Percentiles rank a stretch among this genome's conserved stretches.
Evolutionary conservation across 2,888 invertebrate genomes (phyloP).

Genomic region (Acronicta alni): DNA sequence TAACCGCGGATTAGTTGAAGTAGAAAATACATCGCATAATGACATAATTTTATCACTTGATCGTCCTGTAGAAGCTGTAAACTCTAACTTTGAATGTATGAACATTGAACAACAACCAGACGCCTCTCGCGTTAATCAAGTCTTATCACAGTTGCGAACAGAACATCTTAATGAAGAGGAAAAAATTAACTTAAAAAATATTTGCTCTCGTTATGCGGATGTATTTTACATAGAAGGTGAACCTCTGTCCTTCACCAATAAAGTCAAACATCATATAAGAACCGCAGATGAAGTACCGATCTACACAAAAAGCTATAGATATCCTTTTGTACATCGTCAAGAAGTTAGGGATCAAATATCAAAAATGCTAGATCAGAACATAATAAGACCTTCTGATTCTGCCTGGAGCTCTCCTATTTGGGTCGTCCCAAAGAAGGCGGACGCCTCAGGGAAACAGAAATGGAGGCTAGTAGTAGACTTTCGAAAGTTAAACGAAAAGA

Average conservation of each 20-base stretch:
- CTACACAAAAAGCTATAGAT: no score
- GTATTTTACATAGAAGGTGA: no score
- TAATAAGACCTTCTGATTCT: no score
- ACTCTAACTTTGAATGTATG: background rate
- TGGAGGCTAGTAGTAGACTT: conserved; percentile 12
- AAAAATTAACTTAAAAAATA: background rate
- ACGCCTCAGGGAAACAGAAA: conserved; percentile 7
- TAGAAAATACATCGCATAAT: conserved; percentile 2
- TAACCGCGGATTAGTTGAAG: conserved; percentile 3
- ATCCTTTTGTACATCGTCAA: no score
- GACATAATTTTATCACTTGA: conserved; percentile 17
- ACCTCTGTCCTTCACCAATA: no score
- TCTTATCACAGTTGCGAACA: background rate
- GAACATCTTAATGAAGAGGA: conserved; percentile 5
- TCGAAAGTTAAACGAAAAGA: conserved; percentile 10
- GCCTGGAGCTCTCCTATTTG: background rate
- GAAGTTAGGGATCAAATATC: no score
- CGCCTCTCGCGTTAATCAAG: background rate
- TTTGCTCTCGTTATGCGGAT: background rate
- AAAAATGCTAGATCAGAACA: no score
- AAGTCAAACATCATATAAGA: no score
- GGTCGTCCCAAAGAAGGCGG: conserved; percentile 10
- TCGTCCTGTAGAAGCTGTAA: background rate
- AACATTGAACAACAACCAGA: background rate
- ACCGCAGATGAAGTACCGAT: no score